A percentile compares a stretch with the other conserved stretches of the same genome.
Conservation (phyloP, 2,113 vertebrate genomes). For the Phoenicopterus ruber region DNA sequence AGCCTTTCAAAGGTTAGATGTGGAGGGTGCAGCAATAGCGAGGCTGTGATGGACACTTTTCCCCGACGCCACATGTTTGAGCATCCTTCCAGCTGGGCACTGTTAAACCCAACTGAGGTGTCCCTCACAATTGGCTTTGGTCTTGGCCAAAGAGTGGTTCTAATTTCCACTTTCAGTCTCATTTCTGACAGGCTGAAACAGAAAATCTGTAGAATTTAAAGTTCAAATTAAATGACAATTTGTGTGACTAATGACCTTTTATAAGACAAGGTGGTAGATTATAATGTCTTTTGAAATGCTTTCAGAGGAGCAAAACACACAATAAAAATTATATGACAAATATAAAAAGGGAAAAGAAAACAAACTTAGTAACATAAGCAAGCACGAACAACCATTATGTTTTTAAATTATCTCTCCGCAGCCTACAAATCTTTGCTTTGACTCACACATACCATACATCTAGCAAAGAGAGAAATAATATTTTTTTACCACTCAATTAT, state of each 20-base stretch:
- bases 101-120: neutral
- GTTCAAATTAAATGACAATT: slow-evolving; percentile 19
- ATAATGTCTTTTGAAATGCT: slow-evolving; percentile 7
- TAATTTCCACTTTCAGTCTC: neutral
- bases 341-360: slow-evolving; percentile 8
- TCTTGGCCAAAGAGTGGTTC: neutral
- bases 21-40: neutral
- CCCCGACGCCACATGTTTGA: neutral
- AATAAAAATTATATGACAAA: slow-evolving; percentile 8
- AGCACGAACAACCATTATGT: neutral
- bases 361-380: slow-evolving; percentile 18
- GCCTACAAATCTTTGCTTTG: slow-evolving; percentile 43
- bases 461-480: slow-evolving; percentile 4
- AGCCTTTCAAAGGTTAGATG: neutral
- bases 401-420: slow-evolving; percentile 38
- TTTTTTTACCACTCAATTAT: slow-evolving; percentile 47
- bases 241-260: slow-evolving; percentile 7
- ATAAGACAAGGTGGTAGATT: neutral
- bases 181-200: neutral
- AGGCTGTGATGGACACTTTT: neutral
- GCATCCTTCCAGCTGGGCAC: neutral
- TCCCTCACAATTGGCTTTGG: neutral
- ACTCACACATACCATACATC: neutral
- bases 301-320: neutral
- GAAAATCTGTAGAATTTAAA: slow-evolving; percentile 4